These are phyloP conservation scores for Yponomeuta sedellus DNA, from an alignment of 2,888 invertebrate species.

Conservation along the genomic window DNA sequence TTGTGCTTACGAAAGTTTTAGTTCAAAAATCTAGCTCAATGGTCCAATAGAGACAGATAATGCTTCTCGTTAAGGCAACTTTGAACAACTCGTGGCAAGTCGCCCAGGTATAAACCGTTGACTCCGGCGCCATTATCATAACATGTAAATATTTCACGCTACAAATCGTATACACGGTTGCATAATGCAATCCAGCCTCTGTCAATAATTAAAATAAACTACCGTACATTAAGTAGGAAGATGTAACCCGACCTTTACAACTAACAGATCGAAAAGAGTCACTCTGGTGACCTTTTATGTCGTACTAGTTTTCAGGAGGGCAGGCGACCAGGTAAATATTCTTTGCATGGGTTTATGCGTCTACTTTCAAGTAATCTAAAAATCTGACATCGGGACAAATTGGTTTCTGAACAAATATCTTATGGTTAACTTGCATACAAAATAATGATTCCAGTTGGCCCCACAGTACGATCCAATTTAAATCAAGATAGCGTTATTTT, in stretches of 20 bases:
- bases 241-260: constrained; percentile 2
- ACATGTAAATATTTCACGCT: constrained; percentile 3
- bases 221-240: constrained; percentile 18
- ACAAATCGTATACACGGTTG: constrained; percentile 3
- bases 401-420: neutral
- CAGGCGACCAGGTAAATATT: neutral
- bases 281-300: neutral
- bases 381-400: constrained; percentile 3
- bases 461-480: neutral
- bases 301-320: neutral
- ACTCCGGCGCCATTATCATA: neutral
- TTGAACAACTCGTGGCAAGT: neutral
- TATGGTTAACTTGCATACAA: neutral
- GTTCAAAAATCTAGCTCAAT: no score
- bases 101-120: neutral
- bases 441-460: neutral
- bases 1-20: no score
- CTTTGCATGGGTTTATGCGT: neutral
- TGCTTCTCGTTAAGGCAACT: no score
- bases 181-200: constrained; percentile 18
- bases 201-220: constrained; percentile 36
- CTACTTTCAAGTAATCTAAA: constrained; percentile 3
- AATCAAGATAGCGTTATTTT: no score
- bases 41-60: no score
- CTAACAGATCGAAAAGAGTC: neutral